phyloP scores from a whole-genome alignment of 2,797 vertebrate species.

The Ctenosaura bakeri region DNA sequence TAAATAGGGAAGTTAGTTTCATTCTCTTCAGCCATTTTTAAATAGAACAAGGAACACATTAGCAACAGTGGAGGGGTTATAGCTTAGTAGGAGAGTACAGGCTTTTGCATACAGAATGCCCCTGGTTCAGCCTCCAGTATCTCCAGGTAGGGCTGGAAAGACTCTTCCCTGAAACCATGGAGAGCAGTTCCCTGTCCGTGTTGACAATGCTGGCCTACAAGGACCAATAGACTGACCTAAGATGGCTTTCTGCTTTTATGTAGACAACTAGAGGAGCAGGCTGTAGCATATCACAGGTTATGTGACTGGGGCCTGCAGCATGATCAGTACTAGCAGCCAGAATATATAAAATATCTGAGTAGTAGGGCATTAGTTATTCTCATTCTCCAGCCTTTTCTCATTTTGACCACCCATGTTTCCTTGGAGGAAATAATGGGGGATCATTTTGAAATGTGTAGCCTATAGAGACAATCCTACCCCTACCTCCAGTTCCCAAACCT shows the following conservation, averaged over 20 bases:
- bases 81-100: not conserved
- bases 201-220: no score
- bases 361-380: no score
- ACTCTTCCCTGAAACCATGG: no score
- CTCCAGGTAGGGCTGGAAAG: not conserved
- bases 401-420: not conserved
- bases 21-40: not conserved
- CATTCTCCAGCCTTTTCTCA: not conserved
- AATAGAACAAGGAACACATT: not conserved
- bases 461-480: no score
- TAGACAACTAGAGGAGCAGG: not conserved
- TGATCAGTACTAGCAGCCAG: not conserved
- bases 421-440: not conserved
- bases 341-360: not conserved
- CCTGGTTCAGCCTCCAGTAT: not conserved
- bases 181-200: no score
- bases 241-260: no score
- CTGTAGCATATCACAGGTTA: not conserved
- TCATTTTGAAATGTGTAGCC: not conserved
- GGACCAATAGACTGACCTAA: no score
- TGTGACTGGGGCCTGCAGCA: not conserved
- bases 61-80: not conserved
- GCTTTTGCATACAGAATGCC: not conserved
- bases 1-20: not conserved
- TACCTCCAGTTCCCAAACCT: not conserved